Evolutionary conservation across 2,113 vertebrate species (phyloP), one percentile per base, ranked within the genome.

Genomic region (Toxotes chatareus): DNA sequence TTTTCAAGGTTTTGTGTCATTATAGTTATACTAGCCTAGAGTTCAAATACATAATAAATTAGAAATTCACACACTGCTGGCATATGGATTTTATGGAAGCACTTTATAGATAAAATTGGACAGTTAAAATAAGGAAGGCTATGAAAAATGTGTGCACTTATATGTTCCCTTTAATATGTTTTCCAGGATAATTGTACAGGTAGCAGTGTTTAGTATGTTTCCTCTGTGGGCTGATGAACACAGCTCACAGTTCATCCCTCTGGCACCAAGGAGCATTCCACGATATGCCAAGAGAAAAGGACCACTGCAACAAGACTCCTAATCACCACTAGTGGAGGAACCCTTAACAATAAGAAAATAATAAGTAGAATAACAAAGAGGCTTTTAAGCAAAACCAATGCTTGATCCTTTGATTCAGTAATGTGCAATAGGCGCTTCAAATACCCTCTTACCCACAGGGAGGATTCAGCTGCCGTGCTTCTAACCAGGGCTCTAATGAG

Each of bases 381-480:
- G 84, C 83, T 91, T 95, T 91, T 78, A 90, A 91, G 88, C 89
- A 89, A 93, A 89, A 89, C 88, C 80, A 79, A 86, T 82, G 88
- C 93, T 94, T 94, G 90, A 93, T 93, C 88, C 91, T 91, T 83
- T 90, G 86, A 94, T 93, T 93, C 88, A 88, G 73, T 73, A 38
- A 81, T 82, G 73, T 77, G 91, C 88, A 94, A 94, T 92, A 61
- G 94, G 89, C 73, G 91, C 94, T 95, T 93, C 80, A 94, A 91
- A 93, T 91, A 88, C 88, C 93, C 94, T 94, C 92, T 94, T 91
- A 93, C 77, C 86, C 91, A 92, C 56, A 46, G 79, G 87, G 87
- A 92, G 91, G 90, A 93, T 94, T 94, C 93, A 95, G 94, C 93
- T 94, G 93, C 92, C 46, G 82, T 76, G 84, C 86, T 83, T 83